A percentile compares a stretch with the other conserved stretches of the same genome.
These are phyloP conservation scores for Drosophila yakuba DNA, from an alignment of 1,140 invertebrate species.

Conservation along the genomic window DNA sequence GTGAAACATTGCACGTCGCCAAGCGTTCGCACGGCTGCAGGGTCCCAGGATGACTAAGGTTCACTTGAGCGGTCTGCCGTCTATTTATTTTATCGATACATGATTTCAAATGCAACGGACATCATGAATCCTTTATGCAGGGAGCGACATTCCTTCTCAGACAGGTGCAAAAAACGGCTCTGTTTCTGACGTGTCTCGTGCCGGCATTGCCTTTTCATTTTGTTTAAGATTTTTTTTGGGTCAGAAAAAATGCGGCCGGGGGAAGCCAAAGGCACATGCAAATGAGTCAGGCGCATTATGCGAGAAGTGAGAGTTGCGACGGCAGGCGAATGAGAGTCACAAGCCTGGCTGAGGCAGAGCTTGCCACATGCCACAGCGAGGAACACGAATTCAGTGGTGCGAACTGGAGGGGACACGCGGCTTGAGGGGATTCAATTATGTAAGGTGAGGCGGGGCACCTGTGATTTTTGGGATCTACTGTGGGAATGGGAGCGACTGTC, in stretches of 20 bases:
- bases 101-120: conserved; percentile 71
- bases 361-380: conserved; percentile 43
- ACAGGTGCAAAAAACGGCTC: conserved; percentile 35
- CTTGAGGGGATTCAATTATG: conserved; percentile 19
- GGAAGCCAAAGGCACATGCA: conserved; percentile 32
- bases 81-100: conserved; percentile 77
- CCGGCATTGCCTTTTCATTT: conserved; percentile 32
- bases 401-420: not conserved
- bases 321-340: conserved; percentile 11
- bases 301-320: conserved; percentile 53
- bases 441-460: not conserved
- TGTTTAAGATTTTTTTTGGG: conserved; percentile 61
- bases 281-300: conserved; percentile 37
- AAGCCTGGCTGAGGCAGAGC: conserved; percentile 6
- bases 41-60: conserved; percentile 51
- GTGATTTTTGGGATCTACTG: conserved; percentile 19
- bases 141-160: conserved; percentile 41
- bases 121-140: conserved; percentile 76
- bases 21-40: conserved; percentile 43
- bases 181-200: conserved; percentile 70
- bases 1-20: conserved; percentile 62
- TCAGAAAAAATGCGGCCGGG: conserved; percentile 55
- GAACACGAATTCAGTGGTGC: conserved; percentile 36
- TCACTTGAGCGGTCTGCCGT: not conserved
- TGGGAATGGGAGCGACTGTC: conserved; percentile 36